phyloP scores from a whole-genome alignment of 2,113 vertebrate genomes.

The Anhinga rufa region DNA sequence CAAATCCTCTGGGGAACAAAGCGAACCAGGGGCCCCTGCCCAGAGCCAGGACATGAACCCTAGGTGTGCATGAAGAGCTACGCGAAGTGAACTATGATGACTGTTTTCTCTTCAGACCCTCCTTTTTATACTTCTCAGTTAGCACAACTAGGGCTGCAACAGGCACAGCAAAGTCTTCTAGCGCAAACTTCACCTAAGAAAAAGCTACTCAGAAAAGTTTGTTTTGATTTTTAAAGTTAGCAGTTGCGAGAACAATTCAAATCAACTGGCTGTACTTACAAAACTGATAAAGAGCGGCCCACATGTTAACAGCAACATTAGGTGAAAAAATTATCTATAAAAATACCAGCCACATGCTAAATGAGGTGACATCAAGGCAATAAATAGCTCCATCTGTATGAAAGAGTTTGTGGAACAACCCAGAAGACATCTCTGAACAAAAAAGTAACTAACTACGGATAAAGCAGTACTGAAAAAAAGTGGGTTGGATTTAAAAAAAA shows the following conservation, averaged over 20 bases:
- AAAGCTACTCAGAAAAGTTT: not conserved
- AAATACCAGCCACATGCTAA: conserved; percentile 57
- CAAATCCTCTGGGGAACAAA: not conserved
- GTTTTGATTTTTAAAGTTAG: conserved; percentile 10
- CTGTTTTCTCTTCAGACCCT: not conserved
- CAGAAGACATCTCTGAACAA: conserved; percentile 24
- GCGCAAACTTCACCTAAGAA: not conserved
- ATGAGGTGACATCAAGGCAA: conserved; percentile 63
- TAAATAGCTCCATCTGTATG: conserved; percentile 59
- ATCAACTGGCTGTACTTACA: conserved; percentile 18
- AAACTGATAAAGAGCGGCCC: conserved; percentile 29
- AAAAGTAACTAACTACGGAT: not conserved
- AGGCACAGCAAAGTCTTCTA: not conserved
- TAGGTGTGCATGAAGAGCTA: not conserved
- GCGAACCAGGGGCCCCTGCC: not conserved
- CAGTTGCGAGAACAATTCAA: not conserved
- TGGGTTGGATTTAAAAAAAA: not conserved
- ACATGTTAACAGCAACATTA: conserved; percentile 48
- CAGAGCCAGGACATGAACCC: not conserved
- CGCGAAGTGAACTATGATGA: not conserved
- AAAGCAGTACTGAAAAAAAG: not conserved
- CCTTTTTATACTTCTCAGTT: not conserved
- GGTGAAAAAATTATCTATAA: conserved; percentile 56
- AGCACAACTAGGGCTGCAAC: not conserved
- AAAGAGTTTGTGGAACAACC: conserved; percentile 29